Evolutionary conservation across 2,113 vertebrate species (phyloP), one percentile per base, ranked within the genome.

Genomic region (Ondatra zibethicus): DNA sequence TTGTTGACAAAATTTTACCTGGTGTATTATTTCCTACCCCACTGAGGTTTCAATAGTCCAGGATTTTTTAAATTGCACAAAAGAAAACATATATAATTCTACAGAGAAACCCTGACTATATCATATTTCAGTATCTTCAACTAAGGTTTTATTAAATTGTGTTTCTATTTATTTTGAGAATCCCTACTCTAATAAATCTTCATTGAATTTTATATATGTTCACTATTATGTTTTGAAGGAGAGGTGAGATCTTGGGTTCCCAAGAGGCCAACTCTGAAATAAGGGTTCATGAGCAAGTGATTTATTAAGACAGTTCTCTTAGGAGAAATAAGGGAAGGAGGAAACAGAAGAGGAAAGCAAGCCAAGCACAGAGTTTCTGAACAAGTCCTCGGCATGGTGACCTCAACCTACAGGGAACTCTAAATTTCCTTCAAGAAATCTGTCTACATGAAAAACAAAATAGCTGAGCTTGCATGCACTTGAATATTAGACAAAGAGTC

Each of bases 91-190:
- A 61, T 84, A 58, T 82, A 97, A 89, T 89, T 88, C 87, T 92
- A 58, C n/a, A 78, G 66, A 94, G 90, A 96, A 96, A 23, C 9
- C 81, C 87, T 91, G 50, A 78, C 92, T 89, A 85, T 92, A 93
- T 93, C 66, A 33, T 52, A 97, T 92, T 94, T 93, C 76, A 95
- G 58, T 88, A 61, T 7, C 63, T 91, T 97, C 91, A 87, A 81
- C 84, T 88, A 93, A 94, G 77, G 7, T 94, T 97, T 97, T 89
- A 97, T 96, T 96, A 96, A 97, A 96, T 90, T 90, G n/a, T 86
- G 77, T 89, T 96, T 96, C 81, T 93, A 89, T 95, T 92, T 94
- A 88, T 95, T 92, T 85, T 78, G 89, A 95, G 63, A 92, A 93
- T 89, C 42, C 42, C 65, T 88, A 29, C 73, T 73, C 58, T 88